Conservation (phyloP, 2,888 invertebrate species). For the Nomada lathburiana region DNA sequence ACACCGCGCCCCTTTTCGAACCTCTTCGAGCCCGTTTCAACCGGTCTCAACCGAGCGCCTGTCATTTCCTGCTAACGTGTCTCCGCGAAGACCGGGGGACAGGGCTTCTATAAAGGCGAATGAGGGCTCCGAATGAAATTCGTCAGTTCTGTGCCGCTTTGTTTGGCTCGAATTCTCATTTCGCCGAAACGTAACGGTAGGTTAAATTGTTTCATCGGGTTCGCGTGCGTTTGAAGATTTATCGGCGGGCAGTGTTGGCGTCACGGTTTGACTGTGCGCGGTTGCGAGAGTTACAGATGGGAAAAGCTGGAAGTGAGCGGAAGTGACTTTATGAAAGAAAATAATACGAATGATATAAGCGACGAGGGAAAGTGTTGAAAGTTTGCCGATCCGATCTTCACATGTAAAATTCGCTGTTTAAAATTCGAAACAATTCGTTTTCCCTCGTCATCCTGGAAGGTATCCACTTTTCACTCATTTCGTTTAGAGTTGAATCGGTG, state of each 20-base stretch:
- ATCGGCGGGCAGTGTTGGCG: no score
- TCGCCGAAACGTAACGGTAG: neutral
- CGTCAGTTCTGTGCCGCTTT: neutral
- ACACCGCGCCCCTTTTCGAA: slow-evolving; percentile 26
- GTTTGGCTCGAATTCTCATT: neutral
- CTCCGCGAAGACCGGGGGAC: neutral
- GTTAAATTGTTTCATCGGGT: neutral
- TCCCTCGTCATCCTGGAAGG: neutral
- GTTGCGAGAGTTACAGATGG: no score
- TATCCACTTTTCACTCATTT: slow-evolving; percentile 6
- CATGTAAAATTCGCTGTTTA: no score
- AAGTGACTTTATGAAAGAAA: no score
- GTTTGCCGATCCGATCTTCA: no score
- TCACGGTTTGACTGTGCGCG: no score
- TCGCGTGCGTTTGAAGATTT: neutral
- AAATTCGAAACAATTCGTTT: neutral
- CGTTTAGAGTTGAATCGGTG: slow-evolving; percentile 14
- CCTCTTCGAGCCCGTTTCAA: slow-evolving; percentile 31
- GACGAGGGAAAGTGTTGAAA: no score
- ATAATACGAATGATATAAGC: no score
- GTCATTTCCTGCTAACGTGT: slow-evolving; percentile 44
- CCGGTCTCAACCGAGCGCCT: slow-evolving; percentile 20
- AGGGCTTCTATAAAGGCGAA: slow-evolving; percentile 16
- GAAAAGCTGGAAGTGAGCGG: no score
- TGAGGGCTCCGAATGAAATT: neutral